A percentile compares a stretch with the other conserved stretches of the same genome.
Conservation (phyloP, 2,888 invertebrate genomes). For the Gerris lacustris region DNA sequence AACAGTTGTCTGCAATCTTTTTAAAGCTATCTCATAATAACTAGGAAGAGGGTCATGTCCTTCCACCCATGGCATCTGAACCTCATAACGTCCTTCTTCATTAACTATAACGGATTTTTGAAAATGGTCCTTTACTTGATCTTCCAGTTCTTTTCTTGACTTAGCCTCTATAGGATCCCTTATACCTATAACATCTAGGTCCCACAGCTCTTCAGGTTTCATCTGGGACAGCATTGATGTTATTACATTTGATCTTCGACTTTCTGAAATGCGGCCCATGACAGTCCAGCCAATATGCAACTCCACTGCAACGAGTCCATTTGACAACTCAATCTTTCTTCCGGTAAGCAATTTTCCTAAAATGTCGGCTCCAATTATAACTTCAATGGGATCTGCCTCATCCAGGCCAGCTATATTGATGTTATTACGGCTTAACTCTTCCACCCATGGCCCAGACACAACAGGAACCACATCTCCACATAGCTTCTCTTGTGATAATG, state of each 20-base stretch:
- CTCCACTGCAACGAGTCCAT: conserved; percentile 31
- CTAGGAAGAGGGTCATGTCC: conserved; percentile 11
- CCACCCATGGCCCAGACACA: too few species aligned
- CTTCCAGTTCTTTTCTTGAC: too few species aligned
- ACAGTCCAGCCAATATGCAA: conserved; percentile 32
- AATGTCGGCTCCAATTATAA: conserved; percentile 31
- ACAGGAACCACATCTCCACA: too few species aligned
- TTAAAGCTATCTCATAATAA: conserved; percentile 8
- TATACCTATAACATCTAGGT: too few species aligned
- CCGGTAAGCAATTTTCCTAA: conserved; percentile 30
- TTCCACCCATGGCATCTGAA: conserved; percentile 15
- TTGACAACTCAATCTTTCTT: conserved; percentile 24
- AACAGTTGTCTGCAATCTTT: background rate
- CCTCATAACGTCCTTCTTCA: conserved; percentile 14
- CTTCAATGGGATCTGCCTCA: conserved; percentile 22
- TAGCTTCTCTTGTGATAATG: too few species aligned
- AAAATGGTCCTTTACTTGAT: background rate
- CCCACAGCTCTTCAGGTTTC: too few species aligned
- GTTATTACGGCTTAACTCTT: too few species aligned
- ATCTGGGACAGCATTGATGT: too few species aligned
- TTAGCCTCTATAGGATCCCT: too few species aligned
- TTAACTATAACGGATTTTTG: conserved; percentile 8
- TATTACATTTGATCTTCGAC: too few species aligned
- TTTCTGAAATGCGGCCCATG: conserved; percentile 27
- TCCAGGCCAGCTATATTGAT: too few species aligned